Evolutionary conservation across 2,888 invertebrate genomes (phyloP), one percentile per base, ranked within the genome.

Genomic region (Pegoplata infirma): DNA sequence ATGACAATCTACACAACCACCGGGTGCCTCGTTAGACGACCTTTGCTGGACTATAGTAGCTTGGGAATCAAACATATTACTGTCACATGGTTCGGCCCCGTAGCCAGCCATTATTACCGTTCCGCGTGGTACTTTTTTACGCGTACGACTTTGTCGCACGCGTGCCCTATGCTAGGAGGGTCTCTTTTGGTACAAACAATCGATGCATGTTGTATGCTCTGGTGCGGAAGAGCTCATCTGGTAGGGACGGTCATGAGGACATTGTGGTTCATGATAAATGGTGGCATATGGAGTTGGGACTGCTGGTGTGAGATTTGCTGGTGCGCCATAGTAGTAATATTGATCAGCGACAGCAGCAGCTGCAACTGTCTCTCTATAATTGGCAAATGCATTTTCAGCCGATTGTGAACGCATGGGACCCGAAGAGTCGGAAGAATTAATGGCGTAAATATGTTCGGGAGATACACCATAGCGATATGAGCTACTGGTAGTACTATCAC

Each of bases 201-300:
- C 94, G 83, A 94, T 93, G 89, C 94, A 94, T 23, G 94, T 93
- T 55, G 93, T 93, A 74, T 93, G 92, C 81, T 94, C 94, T 69
- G 94, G 92, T 12, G 91, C 90, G 44, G 87, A 87, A 10, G 87
- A 87, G 82, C 87, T 87, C 16, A 87, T 69, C 76, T 85, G 84
- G 90, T 90, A 84, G 71, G 64, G 83, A 76, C 82, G 82, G 47
- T 83, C 82, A 66, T 83, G 83, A 66, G 82, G 81, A 73, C 82
- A 83, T 67, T 82, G 80, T 23, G 82, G 81, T 71, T 83, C 82
- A 75, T 83, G 82, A 21, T 75, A 77, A 19, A 73, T 46, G 82
- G 72, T 58, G 82, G 72, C 59, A 32, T 75, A 78, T 68, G 64
- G 71, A 40, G 44, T 67, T n/a, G 58, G 47, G n/a, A n/a, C n/a